A percentile compares a stretch with the other conserved stretches of the same genome.
Conservation (phyloP, 2,797 vertebrate species). For the Eutrigla gurnardus region DNA sequence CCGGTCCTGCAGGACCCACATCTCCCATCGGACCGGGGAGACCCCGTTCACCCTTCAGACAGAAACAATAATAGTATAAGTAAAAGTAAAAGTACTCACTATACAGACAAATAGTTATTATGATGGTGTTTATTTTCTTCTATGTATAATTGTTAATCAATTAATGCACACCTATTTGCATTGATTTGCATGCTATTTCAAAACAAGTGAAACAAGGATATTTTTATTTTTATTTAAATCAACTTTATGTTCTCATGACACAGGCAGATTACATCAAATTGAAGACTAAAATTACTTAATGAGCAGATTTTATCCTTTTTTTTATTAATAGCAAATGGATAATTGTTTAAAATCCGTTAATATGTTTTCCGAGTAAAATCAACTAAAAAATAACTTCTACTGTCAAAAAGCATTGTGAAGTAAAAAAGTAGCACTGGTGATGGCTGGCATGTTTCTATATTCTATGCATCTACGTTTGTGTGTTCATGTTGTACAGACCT, state of each 20-base stretch:
- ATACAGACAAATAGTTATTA: not conserved
- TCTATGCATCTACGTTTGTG: too few species aligned
- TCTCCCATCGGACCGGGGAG: constrained; percentile 48
- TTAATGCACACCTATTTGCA: too few species aligned
- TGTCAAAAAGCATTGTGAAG: not conserved
- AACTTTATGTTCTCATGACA: not conserved
- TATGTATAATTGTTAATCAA: too few species aligned
- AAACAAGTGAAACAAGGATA: not conserved
- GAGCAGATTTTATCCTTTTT: too few species aligned
- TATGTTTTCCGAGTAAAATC: not conserved
- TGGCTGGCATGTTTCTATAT: too few species aligned
- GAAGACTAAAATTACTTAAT: too few species aligned
- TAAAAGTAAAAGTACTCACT: not conserved
- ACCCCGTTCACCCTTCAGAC: constrained; percentile 59
- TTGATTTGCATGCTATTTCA: too few species aligned
- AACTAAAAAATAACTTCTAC: not conserved
- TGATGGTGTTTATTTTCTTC: not conserved
- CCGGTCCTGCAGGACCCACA: constrained; percentile 49
- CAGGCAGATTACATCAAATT: too few species aligned
- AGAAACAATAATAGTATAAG: not conserved
- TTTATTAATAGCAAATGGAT: not conserved
- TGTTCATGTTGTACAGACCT: constrained; percentile 61
- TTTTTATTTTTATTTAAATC: not conserved
- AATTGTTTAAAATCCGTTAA: not conserved
- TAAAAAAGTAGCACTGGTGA: not conserved